A percentile compares a stretch with the other conserved stretches of the same genome.
Evolutionary conservation across 2,797 vertebrate species (phyloP).

Genomic region (Synaphobranchus kaupii): DNA sequence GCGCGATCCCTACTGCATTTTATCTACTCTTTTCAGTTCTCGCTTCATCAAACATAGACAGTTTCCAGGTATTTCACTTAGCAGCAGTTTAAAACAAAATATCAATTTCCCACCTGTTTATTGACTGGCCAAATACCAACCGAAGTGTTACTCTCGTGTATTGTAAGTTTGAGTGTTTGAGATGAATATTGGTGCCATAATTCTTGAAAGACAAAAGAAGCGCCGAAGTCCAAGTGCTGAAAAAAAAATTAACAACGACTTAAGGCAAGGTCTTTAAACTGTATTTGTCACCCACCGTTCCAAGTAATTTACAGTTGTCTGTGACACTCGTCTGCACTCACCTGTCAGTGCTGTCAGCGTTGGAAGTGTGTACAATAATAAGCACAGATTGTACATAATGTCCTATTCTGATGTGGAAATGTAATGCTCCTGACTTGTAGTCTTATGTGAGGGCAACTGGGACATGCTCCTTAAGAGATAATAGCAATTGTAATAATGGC

Average conservation of each 20-base stretch:
- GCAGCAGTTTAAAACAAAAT: neutral
- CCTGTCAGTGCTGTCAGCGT: slow-evolving; percentile 43
- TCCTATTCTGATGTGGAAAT: neutral
- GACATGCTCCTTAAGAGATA: neutral
- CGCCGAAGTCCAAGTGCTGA: slow-evolving; percentile 41
- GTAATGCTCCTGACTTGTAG: neutral
- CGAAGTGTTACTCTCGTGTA: neutral
- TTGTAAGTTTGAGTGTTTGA: neutral
- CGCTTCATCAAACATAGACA: neutral
- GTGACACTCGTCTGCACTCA: slow-evolving; percentile 56
- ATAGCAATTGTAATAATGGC: neutral
- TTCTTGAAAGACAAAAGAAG: slow-evolving; percentile 54
- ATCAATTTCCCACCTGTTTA: neutral
- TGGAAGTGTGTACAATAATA: neutral
- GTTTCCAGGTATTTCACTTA: neutral
- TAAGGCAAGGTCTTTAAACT: slow-evolving; percentile 59
- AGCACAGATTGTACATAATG: neutral
- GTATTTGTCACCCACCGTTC: slow-evolving; percentile 71
- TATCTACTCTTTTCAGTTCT: neutral
- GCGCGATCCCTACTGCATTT: neutral
- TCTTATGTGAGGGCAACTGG: neutral
- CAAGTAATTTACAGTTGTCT: slow-evolving; percentile 73
- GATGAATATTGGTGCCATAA: neutral
- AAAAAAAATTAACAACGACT: slow-evolving; percentile 48
- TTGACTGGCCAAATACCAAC: neutral